Evolutionary conservation across 2,888 invertebrate genomes (phyloP).

Genomic region (Ochropleura leucogaster): DNA sequence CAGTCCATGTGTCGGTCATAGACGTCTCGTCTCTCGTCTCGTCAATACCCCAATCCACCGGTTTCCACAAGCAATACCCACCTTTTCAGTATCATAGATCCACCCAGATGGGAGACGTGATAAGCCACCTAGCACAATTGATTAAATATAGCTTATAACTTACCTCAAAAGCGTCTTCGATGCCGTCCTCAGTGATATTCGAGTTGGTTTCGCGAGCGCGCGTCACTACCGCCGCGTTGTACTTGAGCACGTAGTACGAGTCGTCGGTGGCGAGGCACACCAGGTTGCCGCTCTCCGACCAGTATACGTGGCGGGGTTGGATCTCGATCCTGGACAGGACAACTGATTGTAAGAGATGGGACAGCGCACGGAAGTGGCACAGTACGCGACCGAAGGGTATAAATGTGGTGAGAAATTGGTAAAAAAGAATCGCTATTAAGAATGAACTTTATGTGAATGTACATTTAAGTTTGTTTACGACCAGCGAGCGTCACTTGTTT

Average conservation of each 20-base stretch:
- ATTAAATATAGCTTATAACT: constrained; percentile 1
- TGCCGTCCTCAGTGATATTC: constrained; percentile 96
- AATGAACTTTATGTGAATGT: neutral
- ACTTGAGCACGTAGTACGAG: constrained; percentile 97
- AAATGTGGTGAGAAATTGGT: neutral
- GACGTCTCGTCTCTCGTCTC: too few relatives aligned
- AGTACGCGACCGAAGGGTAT: constrained; percentile 7
- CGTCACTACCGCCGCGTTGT: constrained; percentile 95
- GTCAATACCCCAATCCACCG: neutral
- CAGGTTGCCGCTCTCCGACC: constrained; percentile 98
- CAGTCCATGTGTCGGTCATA: neutral
- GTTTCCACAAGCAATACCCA: neutral
- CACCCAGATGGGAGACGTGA: neutral
- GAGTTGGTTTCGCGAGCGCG: constrained; percentile 94
- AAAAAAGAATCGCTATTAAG: neutral
- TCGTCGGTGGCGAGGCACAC: constrained; percentile 99
- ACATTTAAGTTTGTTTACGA: neutral
- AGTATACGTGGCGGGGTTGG: constrained; percentile 97
- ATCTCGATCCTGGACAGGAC: constrained; percentile 95
- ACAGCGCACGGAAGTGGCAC: neutral
- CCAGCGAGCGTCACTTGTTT: neutral
- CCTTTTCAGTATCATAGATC: neutral
- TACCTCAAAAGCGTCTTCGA: constrained; percentile 99
- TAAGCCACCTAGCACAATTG: neutral
- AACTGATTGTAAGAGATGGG: constrained; percentile 19